Conservation (phyloP, 2,113 vertebrate species). For the Podarcis raffonei region DNA sequence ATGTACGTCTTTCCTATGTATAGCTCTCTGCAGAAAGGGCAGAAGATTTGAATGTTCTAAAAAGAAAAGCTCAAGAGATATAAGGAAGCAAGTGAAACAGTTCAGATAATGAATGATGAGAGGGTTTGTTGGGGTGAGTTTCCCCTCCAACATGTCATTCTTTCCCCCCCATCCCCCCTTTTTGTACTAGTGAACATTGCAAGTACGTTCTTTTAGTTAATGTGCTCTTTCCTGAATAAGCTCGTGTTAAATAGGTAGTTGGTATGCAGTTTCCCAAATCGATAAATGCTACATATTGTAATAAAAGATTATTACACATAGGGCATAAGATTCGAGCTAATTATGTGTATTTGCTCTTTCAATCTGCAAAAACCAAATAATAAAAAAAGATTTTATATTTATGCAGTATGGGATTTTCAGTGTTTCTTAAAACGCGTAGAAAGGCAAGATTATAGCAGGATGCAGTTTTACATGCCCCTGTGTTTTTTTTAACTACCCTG, state of each 20-base stretch:
- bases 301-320: constrained; percentile 13
- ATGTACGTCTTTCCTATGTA: neutral
- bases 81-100: neutral
- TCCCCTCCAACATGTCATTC: neutral
- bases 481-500: no score
- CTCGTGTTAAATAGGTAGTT: neutral
- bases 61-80: neutral
- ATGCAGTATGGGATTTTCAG: constrained; percentile 1
- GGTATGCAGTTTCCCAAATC: neutral
- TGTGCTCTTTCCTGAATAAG: neutral
- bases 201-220: neutral
- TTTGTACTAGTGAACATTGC: neutral
- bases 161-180: neutral
- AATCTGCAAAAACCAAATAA: constrained; percentile 35
- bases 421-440: neutral
- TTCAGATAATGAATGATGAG: neutral
- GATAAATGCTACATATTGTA: constrained; percentile 29
- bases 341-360: constrained; percentile 22
- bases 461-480: neutral
- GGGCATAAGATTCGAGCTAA: neutral
- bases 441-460: neutral
- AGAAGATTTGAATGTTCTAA: neutral
- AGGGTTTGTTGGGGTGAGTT: neutral
- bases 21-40: neutral
- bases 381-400: constrained; percentile 21